These are phyloP conservation scores for Quadroppia sp. DNA, from an alignment of 2,888 invertebrate genomes.

Conservation along the genomic window DNA sequence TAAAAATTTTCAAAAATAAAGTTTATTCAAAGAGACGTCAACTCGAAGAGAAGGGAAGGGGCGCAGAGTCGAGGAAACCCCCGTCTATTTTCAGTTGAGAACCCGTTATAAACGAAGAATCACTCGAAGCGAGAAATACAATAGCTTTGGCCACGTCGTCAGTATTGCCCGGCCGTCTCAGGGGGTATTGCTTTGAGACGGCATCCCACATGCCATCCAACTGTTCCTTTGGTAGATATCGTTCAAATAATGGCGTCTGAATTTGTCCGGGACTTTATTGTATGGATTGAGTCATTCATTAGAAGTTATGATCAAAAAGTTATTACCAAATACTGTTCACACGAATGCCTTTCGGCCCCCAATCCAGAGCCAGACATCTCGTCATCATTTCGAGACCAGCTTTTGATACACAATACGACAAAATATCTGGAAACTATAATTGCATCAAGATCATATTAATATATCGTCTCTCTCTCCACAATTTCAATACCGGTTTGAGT, in stretches of 20 bases:
- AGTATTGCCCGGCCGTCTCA: conserved; percentile 69
- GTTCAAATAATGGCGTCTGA: neutral
- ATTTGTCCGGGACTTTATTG: conserved; percentile 9
- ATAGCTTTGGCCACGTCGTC: conserved; percentile 85
- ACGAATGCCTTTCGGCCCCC: conserved; percentile 1
- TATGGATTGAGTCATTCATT: neutral
- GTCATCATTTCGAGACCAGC: conserved; percentile 2
- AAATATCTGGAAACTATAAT: neutral
- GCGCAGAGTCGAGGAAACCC: conserved; percentile 88
- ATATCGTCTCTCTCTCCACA: no score
- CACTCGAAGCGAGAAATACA: conserved; percentile 82
- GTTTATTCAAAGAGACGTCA: no score
- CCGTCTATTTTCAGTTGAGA: conserved; percentile 86
- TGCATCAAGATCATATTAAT: no score
- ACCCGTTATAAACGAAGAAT: conserved; percentile 81
- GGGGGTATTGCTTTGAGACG: neutral
- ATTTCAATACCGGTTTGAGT: conserved; percentile 1
- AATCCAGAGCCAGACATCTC: conserved; percentile 7
- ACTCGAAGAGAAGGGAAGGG: conserved; percentile 54
- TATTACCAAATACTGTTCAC: neutral
- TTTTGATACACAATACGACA: conserved; percentile 5
- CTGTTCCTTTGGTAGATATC: neutral
- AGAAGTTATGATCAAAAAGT: neutral
- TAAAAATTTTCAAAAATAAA: no score
- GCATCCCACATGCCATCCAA: neutral